Conservation (phyloP, 2,797 vertebrate species). For the Chiloscyllium punctatum region DNA sequence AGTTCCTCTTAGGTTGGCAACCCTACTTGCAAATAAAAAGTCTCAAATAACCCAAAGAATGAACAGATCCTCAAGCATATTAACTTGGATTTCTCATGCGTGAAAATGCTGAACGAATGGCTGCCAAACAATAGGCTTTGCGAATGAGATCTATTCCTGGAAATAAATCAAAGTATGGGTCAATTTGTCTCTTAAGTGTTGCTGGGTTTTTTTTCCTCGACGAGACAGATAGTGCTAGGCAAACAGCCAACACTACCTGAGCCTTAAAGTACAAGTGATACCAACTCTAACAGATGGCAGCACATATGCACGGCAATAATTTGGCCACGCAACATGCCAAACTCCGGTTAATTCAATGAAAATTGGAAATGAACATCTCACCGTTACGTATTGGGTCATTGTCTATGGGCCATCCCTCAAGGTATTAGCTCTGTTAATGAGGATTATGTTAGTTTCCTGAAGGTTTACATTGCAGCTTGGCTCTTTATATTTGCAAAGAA, state of each 20-base stretch:
- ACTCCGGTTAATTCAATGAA: not conserved
- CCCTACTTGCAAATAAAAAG: not conserved
- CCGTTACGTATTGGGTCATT: not conserved
- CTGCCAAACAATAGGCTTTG: slow-evolving; percentile 1
- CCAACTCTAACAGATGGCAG: slow-evolving; percentile 10
- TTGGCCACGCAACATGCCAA: not conserved
- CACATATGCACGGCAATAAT: slow-evolving; percentile 32
- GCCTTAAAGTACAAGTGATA: not conserved
- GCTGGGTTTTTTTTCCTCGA: slow-evolving; percentile 30
- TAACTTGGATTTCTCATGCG: not conserved
- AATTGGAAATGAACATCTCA: not conserved
- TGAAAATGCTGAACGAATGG: too few relatives aligned
- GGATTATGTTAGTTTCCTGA: not conserved
- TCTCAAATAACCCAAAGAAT: not conserved
- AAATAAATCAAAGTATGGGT: not conserved
- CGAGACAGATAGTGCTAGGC: not conserved
- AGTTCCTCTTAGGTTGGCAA: not conserved
- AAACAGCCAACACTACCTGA: not conserved
- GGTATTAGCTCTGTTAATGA: not conserved
- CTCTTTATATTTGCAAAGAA: not conserved
- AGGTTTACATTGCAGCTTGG: not conserved
- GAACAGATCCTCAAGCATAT: not conserved
- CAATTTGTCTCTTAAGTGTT: slow-evolving; percentile 9
- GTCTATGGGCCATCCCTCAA: not conserved
- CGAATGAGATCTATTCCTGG: slow-evolving; percentile 5